Base-by-base conservation (phyloP, 23 tunicate genomes). In the Trididemnum clinides region DNA sequence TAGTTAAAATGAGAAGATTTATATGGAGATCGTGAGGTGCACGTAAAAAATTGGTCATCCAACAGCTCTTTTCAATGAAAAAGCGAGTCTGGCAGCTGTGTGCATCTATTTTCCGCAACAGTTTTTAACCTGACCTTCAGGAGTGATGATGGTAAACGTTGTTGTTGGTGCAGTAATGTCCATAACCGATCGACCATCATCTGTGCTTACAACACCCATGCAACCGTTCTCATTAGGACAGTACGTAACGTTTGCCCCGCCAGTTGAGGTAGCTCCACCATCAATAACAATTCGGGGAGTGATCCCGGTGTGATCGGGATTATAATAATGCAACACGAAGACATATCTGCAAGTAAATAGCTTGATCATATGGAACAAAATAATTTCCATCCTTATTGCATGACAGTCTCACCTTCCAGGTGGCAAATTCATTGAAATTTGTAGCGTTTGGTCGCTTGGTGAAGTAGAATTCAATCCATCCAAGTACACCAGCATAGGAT, bases 211-310 rank as follows among this genome's bases (percentile, higher is more conserved):
- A 20, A 92, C 97, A 35, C 85, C 91, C 30, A 91, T 57, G 86
- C 97, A 92, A 0, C 97, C 97, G 51, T 92, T 83, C 50, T 57
- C 85, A 51, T 75, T 35, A 26, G 97, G 97, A 83, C 97, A 92
- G 49, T 54, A 83, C 0, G 82, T 87, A 57, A 92, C 50, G 64
- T 92, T 83, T 23, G 85, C 82, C 29, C 84, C 64, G 12, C 92
- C 97, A 0, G 91, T 64, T 6, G 72, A 69, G 1, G 88, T 38
- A 5, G 83, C 66, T 0, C 92, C 89, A 19, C 92, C 86, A 34
- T 91, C 90, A 28, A 90, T 33, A 2, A 88, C 72, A 23, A 88
- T 89, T 27, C 37, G 51, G 39, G 92, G 91, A 0, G 33, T 38
- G 73, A 92, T 87, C 2, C 85, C 29, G 4, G 87, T 77, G 58